A percentile compares a stretch with the other conserved stretches of the same genome.
Conservation (phyloP, 2,888 invertebrate genomes). For the Sphaerolaimus hirsutus region DNA sequence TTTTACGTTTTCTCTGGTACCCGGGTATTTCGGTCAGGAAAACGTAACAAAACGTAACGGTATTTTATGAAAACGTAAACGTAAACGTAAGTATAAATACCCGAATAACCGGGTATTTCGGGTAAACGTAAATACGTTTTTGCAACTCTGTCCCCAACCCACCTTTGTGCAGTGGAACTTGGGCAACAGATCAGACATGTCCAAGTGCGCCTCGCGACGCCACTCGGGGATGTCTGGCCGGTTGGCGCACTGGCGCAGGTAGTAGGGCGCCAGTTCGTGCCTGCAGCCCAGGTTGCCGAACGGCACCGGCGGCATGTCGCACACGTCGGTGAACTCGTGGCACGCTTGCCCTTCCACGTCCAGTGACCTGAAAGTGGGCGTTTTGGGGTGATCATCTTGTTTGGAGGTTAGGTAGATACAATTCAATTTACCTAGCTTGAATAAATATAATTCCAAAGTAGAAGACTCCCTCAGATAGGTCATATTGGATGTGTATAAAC, state of each 20-base stretch:
- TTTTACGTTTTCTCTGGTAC: too few relatives aligned
- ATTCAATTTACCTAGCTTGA: too few relatives aligned
- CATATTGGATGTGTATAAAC: too few relatives aligned
- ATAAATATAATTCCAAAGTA: too few relatives aligned
- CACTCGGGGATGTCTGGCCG: conserved; percentile 4
- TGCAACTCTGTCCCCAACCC: too few relatives aligned
- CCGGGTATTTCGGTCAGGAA: too few relatives aligned
- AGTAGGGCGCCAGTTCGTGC: background rate
- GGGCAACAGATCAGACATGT: background rate
- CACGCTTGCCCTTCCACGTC: conserved; percentile 1
- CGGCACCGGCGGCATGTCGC: conserved; percentile 1
- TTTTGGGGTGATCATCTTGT: background rate
- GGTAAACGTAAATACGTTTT: too few relatives aligned
- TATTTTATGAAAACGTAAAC: too few relatives aligned
- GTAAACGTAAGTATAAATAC: too few relatives aligned
- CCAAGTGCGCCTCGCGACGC: background rate
- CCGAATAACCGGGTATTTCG: too few relatives aligned
- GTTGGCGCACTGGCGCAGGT: background rate
- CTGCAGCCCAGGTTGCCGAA: background rate
- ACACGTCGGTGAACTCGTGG: conserved; percentile 4
- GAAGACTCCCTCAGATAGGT: too few relatives aligned
- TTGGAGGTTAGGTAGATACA: background rate
- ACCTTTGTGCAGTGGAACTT: conserved; percentile 2
- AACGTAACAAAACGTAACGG: too few relatives aligned
- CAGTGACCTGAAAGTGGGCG: background rate